phyloP scores from a whole-genome alignment of 1,140 invertebrate genomes.

The Telenomus remus region DNA sequence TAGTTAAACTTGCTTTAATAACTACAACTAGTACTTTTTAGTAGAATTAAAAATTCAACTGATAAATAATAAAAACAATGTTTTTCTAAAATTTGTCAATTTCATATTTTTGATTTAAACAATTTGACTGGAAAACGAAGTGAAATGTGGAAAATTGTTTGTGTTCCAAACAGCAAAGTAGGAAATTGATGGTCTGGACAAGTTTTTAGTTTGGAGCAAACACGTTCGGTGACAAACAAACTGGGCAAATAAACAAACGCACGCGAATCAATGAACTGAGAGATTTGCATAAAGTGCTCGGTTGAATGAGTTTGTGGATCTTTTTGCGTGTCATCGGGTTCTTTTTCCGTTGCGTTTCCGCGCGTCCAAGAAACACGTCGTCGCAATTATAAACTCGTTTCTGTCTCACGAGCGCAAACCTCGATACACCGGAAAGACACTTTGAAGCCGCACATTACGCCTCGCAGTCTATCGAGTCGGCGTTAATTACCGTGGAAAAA shows the following conservation, averaged over 20 bases:
- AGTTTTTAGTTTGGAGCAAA: slow-evolving; percentile 1
- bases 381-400: slow-evolving; percentile 57
- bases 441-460: slow-evolving; percentile 48
- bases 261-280: slow-evolving; percentile 18
- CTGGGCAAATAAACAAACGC: slow-evolving; percentile 15
- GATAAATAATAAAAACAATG: too few species aligned
- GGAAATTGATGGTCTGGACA: too few species aligned
- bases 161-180: too few species aligned
- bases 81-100: too few species aligned
- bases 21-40: too few species aligned
- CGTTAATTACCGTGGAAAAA: slow-evolving; percentile 59
- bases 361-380: slow-evolving; percentile 31
- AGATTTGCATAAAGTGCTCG: slow-evolving; percentile 32
- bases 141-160: too few species aligned
- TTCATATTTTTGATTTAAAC: too few species aligned
- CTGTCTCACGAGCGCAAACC: slow-evolving; percentile 49
- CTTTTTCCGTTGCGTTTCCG: slow-evolving; percentile 23
- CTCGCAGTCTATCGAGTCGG: slow-evolving; percentile 49
- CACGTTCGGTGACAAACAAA: background rate
- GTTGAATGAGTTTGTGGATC: slow-evolving; percentile 14
- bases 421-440: slow-evolving; percentile 52
- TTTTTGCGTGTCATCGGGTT: slow-evolving; percentile 14
- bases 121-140: too few species aligned
- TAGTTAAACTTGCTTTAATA: too few species aligned
- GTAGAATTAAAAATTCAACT: too few species aligned